These are phyloP conservation scores for Lasaia peninsularis DNA, from an alignment of 1,140 invertebrate genomes.

Conservation along the genomic window DNA sequence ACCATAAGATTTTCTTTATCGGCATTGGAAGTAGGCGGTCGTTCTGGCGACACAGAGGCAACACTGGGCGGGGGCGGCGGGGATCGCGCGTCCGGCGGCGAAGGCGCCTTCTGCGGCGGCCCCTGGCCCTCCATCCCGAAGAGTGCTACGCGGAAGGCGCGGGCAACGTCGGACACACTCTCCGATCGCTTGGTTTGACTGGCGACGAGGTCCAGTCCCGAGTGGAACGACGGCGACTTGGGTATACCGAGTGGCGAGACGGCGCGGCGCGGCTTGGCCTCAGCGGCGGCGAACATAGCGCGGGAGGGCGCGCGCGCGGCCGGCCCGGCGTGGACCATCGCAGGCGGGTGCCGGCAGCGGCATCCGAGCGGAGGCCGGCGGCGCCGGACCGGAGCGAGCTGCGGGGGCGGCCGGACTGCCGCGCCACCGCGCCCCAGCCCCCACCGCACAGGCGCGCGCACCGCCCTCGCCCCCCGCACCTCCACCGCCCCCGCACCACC, in stretches of 20 bases:
- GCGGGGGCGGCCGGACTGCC: slow-evolving; percentile 62
- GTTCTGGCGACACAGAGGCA: slow-evolving; percentile 46
- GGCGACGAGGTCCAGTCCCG: slow-evolving; percentile 86
- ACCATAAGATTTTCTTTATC: slow-evolving; percentile 70
- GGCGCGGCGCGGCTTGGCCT: slow-evolving; percentile 75
- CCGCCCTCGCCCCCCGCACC: slow-evolving; percentile 26
- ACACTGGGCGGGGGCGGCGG: slow-evolving; percentile 38
- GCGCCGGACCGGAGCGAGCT: slow-evolving; percentile 61
- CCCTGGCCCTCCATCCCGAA: slow-evolving; percentile 65
- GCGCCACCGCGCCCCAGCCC: slow-evolving; percentile 34
- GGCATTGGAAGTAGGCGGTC: slow-evolving; percentile 41
- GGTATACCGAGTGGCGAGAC: slow-evolving; percentile 83
- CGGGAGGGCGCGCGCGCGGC: slow-evolving; percentile 69
- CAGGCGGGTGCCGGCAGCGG: slow-evolving; percentile 71
- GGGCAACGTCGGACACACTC: slow-evolving; percentile 70
- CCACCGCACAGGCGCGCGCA: slow-evolving; percentile 36
- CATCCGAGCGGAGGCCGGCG: slow-evolving; percentile 64
- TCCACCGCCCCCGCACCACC: slow-evolving; percentile 16
- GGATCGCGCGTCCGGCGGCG: slow-evolving; percentile 60
- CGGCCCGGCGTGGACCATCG: slow-evolving; percentile 74
- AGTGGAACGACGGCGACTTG: slow-evolving; percentile 91
- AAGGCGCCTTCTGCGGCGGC: slow-evolving; percentile 56
- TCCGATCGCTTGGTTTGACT: slow-evolving; percentile 75
- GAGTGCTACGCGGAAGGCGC: slow-evolving; percentile 70
- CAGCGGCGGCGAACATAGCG: slow-evolving; percentile 73